phyloP scores from a whole-genome alignment of 2,797 vertebrate species.

The Phrynocephalus guinanensis region DNA sequence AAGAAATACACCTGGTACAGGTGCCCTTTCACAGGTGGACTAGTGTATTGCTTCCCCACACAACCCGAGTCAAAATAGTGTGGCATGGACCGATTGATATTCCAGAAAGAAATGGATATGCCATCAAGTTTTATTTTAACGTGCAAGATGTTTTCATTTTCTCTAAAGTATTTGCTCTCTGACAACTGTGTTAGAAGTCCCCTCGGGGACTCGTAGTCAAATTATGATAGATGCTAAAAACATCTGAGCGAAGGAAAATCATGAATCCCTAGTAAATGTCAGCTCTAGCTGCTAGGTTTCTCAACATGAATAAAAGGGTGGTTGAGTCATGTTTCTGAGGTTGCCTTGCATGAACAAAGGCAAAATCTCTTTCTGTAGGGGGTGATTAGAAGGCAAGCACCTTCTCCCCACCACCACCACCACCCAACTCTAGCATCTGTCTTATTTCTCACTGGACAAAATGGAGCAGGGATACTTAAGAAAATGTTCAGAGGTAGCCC shows the following conservation, averaged over 20 bases:
- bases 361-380: background rate
- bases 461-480: background rate
- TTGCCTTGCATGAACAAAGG: background rate
- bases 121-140: slow-evolving; percentile 13
- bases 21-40: too few species aligned
- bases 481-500: background rate
- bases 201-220: slow-evolving; percentile 23
- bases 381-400: background rate
- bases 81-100: background rate
- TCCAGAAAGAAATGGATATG: slow-evolving; percentile 12
- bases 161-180: slow-evolving; percentile 34
- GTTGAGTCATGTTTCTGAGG: slow-evolving; percentile 47
- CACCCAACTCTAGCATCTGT: too few species aligned
- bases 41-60: too few species aligned
- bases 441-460: background rate
- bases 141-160: slow-evolving; percentile 42
- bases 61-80: background rate
- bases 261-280: slow-evolving; percentile 45
- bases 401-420: too few species aligned
- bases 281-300: slow-evolving; percentile 40
- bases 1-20: too few species aligned
- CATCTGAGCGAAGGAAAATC: slow-evolving; percentile 28
- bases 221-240: slow-evolving; percentile 31
- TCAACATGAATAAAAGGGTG: slow-evolving; percentile 19
- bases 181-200: background rate